Conservation (phyloP, 2,888 invertebrate genomes). For the Perdita meconis region DNA sequence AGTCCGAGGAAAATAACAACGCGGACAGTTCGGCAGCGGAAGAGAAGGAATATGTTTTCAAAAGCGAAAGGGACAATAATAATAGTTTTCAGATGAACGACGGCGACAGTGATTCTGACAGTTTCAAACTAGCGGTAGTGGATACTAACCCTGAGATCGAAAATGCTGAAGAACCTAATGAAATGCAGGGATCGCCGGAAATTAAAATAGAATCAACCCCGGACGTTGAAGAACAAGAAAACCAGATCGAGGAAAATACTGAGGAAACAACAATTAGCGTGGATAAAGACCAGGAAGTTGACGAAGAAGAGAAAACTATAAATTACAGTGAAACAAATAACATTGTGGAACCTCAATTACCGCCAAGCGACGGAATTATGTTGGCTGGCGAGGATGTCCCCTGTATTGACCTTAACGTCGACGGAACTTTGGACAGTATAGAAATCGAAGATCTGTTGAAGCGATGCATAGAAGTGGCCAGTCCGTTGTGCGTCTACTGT, state of each 20-base stretch:
- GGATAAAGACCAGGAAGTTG: constrained; percentile 38
- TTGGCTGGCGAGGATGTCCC: constrained; percentile 88
- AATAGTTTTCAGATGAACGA: constrained; percentile 70
- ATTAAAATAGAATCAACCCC: constrained; percentile 54
- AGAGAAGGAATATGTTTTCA: constrained; percentile 63
- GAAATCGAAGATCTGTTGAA: constrained; percentile 89
- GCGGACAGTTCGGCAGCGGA: constrained; percentile 71
- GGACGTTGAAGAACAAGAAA: constrained; percentile 42
- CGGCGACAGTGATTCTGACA: constrained; percentile 79
- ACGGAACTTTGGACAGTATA: constrained; percentile 91
- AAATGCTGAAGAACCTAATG: constrained; percentile 41
- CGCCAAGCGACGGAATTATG: constrained; percentile 82
- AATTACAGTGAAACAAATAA: constrained; percentile 36
- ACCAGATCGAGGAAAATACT: constrained; percentile 15
- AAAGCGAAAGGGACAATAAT: constrained; percentile 64
- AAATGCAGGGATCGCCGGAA: constrained; percentile 43
- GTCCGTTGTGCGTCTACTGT: constrained; percentile 91
- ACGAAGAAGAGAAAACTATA: constrained; percentile 23
- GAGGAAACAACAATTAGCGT: constrained; percentile 20
- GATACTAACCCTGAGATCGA: constrained; percentile 72
- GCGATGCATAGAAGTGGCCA: constrained; percentile 89
- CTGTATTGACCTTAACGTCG: constrained; percentile 89
- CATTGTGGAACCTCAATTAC: constrained; percentile 21
- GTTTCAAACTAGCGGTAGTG: constrained; percentile 75
- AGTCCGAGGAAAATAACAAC: constrained; percentile 79